phyloP scores from a whole-genome alignment of 1,140 invertebrate genomes.

The Leptinotarsa defecta region DNA sequence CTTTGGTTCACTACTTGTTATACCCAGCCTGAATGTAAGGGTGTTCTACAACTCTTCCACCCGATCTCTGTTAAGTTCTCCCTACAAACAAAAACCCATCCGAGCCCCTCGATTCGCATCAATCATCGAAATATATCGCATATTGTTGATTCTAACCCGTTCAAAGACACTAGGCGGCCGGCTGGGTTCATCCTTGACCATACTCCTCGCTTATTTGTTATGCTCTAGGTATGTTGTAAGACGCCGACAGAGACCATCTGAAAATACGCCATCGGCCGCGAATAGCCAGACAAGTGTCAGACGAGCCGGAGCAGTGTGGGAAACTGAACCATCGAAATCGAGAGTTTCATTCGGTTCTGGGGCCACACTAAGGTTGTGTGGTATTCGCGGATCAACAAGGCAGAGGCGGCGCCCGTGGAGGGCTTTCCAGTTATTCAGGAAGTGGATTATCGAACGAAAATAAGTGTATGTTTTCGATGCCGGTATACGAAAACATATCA shows the following conservation, averaged over 20 bases:
- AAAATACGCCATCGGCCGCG: slow-evolving; percentile 22
- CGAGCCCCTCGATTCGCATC: too few relatives aligned
- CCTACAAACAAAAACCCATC: too few relatives aligned
- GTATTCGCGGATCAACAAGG: slow-evolving; percentile 11
- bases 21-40: too few relatives aligned
- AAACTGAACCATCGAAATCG: slow-evolving; percentile 34
- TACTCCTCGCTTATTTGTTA: not conserved
- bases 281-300: slow-evolving; percentile 27
- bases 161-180: too few relatives aligned
- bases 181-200: not conserved
- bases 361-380: slow-evolving; percentile 37
- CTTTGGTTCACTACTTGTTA: too few relatives aligned
- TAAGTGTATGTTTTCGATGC: too few relatives aligned
- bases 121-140: too few relatives aligned
- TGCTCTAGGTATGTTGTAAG: not conserved
- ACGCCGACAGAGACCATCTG: slow-evolving; percentile 13
- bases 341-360: slow-evolving; percentile 32
- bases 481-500: too few relatives aligned
- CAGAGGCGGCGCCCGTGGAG: not conserved
- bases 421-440: not conserved
- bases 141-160: too few relatives aligned
- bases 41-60: too few relatives aligned
- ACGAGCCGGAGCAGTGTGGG: slow-evolving; percentile 25
- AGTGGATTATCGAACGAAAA: too few relatives aligned
- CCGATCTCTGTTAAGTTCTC: too few relatives aligned